Base-by-base conservation (phyloP, 64 coral and sea anemone species). In the Pocillopora verrucosa region DNA sequence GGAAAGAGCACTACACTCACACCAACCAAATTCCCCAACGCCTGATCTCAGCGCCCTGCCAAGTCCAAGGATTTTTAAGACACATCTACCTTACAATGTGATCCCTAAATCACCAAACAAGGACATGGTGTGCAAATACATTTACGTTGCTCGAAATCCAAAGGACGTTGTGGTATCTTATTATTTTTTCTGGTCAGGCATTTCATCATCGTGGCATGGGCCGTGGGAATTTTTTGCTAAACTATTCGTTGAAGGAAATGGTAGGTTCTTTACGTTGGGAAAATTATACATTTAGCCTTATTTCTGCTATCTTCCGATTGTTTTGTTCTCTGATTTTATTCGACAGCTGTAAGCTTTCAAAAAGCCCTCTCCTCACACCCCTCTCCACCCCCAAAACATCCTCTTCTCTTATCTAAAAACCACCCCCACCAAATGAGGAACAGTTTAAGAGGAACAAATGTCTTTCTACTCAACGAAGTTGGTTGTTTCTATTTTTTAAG, bases 101-200 rank as follows among this genome's bases (percentile, higher is more conserved):
- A 67, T 75, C 59, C 88, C 88, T 5, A 90, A 80, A 68, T 64
- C 77, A 58, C 56, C 38, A 26, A 79, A 61, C 60, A 36, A 65
- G 6, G 26, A 65, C 35, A 76, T 11, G 7, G 58, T 15, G 13
- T 79, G 76, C 11, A 90, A 90, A 67, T 90, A 80, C 63, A 82
- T 89, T 64, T 79, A 89, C 77, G 14, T 89, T 30, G 67, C 67
- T 61, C 88, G 88, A 51, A 89, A 89, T 73, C 77, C 88, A 38
- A 90, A 90, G 36, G 88, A 90, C 67, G 12, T 16, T 20, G 88
- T 77, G 20, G 88, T 90, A 26, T 82, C 88, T 0, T 56, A n/a
- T 78, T 78, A 12, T 58, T 58, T 19, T 2, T 78, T 78, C 51
- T 1, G 20, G 20, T n/a, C 51, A 59, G n/a, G 38, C 51, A n/a